phyloP scores from a whole-genome alignment of 2,797 vertebrate species.

The Tolypeutes matacus region DNA sequence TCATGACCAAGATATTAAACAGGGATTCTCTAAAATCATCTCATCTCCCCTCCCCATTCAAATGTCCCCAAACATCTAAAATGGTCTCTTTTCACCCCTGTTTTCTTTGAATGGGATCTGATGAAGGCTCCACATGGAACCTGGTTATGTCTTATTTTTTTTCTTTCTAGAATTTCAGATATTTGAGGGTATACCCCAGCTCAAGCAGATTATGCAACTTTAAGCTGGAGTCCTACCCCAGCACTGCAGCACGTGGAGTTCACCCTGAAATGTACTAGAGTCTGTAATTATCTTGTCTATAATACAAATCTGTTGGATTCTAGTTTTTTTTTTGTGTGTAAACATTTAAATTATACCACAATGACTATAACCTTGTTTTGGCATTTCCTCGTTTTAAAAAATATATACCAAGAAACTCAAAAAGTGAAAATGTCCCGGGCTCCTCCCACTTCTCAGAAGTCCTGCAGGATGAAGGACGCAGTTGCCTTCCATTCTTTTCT shows the following conservation, averaged over 20 bases:
- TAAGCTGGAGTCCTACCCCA: not conserved
- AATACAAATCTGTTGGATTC: not conserved
- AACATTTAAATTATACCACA: not conserved
- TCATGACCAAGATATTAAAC: not conserved
- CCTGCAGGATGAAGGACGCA: too few relatives aligned
- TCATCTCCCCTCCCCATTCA: not conserved
- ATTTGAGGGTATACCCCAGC: not conserved
- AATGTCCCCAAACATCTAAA: not conserved
- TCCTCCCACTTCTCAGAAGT: too few relatives aligned
- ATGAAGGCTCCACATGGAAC: not conserved
- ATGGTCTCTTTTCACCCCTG: not conserved
- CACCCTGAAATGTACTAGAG: not conserved
- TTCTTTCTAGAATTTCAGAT: not conserved
- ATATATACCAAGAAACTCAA: not conserved
- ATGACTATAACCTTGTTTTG: not conserved
- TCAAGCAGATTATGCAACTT: not conserved
- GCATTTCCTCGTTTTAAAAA: not conserved
- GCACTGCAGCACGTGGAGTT: not conserved
- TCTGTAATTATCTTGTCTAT: not conserved
- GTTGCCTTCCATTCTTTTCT: too few relatives aligned
- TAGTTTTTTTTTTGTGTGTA: not conserved
- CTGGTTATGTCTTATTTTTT: not conserved
- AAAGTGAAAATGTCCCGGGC: not conserved
- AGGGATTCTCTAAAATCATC: not conserved
- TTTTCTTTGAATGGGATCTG: not conserved